Base-by-base conservation (phyloP, 2,888 invertebrate genomes). In the Protophormia terraenovae region DNA sequence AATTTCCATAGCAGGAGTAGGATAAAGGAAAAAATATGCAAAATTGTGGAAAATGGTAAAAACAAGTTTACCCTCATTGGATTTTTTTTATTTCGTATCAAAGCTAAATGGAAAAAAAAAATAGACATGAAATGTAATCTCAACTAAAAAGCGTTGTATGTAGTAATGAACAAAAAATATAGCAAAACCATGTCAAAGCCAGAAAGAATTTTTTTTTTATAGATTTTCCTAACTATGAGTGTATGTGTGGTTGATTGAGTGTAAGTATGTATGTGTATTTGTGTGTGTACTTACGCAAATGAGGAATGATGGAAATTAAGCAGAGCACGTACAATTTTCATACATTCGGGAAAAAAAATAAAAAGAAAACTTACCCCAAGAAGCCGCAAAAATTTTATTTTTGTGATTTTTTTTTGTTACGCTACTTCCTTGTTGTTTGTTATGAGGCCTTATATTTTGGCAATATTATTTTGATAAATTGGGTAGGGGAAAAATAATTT, bases 321-420 rank as follows among this genome's bases (percentile, higher is more conserved):
- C 71, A 72, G 58, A 77, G 55, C 83, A 72, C 72, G 66, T 73
- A 55, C 29, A 76, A 55, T 77, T 69, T 73, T 58, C 55, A 45
- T 45, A 75, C 19, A 66, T 50, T 53, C 29, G 22, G 14, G 62
- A 76, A 29, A 67, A 32, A 16, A 75, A 84, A 71, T 45, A n/a
- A 27, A 24, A 16, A 35, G 6, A 27, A 72, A 80, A 84, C 66
- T 72, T 67, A 72, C 80, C 80, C 84, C 45, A 75, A 66, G 80
- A 84, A 80, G 84, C 84, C 84, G 71, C 84, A 84, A 84, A 84
- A 84, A 81, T 80, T 58, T 55, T 62, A 38, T 71, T 66, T 66
- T 80, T 71, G 55, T 75, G 16, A 67, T 67, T 83, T 78, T 66
- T 45, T 71, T 45, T 5, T 41, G 47, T 19, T 72, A 0, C 35